phyloP scores from a whole-genome alignment of 2,113 vertebrate species.

The Pluvialis apricaria region DNA sequence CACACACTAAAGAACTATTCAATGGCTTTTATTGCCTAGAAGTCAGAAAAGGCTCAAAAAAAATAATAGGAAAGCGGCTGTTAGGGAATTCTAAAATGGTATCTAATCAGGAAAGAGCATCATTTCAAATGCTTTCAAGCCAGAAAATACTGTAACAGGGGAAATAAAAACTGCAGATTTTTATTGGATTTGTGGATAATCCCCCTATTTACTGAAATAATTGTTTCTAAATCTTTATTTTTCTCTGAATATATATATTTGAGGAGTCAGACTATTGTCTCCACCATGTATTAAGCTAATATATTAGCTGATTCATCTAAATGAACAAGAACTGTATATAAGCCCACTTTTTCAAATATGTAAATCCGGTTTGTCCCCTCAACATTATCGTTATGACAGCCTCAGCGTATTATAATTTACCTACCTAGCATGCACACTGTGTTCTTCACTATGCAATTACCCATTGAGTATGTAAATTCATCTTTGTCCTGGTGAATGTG shows the following conservation, averaged over 20 bases:
- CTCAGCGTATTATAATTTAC: neutral
- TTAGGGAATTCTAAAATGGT: neutral
- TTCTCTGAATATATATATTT: neutral
- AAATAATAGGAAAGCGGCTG: neutral
- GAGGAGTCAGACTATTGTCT: neutral
- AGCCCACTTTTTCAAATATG: neutral
- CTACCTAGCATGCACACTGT: neutral
- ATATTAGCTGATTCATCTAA: neutral
- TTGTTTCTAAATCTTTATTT: neutral
- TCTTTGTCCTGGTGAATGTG: neutral
- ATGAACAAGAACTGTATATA: neutral
- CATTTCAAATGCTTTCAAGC: neutral
- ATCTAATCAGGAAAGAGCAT: neutral
- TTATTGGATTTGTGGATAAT: constrained; percentile 13
- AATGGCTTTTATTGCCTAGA: neutral
- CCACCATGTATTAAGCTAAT: neutral
- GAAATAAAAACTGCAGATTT: neutral
- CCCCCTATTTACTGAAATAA: neutral
- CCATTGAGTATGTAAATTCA: neutral
- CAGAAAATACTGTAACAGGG: neutral
- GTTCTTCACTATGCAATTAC: neutral
- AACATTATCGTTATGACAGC: neutral
- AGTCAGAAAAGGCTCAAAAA: neutral
- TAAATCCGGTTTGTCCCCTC: neutral
- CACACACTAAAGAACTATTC: neutral